Base-by-base conservation (phyloP, 2,113 vertebrate species). In the Sarotherodon lohbergeri region DNA sequence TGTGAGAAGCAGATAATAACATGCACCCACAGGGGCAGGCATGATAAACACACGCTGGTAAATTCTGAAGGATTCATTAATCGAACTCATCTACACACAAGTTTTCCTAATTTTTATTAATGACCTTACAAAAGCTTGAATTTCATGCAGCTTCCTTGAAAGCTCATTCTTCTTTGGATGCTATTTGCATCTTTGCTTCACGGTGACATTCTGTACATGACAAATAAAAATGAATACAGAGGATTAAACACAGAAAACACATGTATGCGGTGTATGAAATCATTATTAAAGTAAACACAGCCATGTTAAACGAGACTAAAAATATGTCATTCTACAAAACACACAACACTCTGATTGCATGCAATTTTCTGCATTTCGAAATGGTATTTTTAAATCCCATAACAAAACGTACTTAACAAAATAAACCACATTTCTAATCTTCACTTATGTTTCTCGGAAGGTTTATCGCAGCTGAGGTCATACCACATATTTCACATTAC, bases 391-490 rank as follows among this genome's bases (percentile, higher is more conserved):
- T 4, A 88, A 85, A 50, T 80, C 68, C 22, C 14, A 55, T 14
- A 87, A 84, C 71, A 88, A 86, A 88, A 85, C 55, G 43, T 41
- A 82, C 41, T 81, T 52, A 85, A 61, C 34, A 36, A 55, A 89
- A 88, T 80, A 85, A 84, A 89, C 57, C 41, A 5, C 8, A 48
- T 82, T 83, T 92, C n/a, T 89, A 91, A 86, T 91, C 56, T 91
- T 84, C 85, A 57, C 85, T 92, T 57, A 82, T 86, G 83, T 63
- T 90, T 76, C 61, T 85, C 61, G 6, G 76, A 83, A 55, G 82
- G 90, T 90, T 91, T 68, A 86, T 73, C 12, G 22, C 56, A 85
- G 82, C 82, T 88, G 82, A 86, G 86, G 84, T 89, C 92, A 87
- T 48, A 32, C 76, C 12, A 32, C 54, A 68, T 61, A 27, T 88